Percentiles rank a stretch among this genome's conserved stretches.
phyloP scores from a whole-genome alignment of 2,113 vertebrate species.

The Elaphurus davidianus region DNA sequence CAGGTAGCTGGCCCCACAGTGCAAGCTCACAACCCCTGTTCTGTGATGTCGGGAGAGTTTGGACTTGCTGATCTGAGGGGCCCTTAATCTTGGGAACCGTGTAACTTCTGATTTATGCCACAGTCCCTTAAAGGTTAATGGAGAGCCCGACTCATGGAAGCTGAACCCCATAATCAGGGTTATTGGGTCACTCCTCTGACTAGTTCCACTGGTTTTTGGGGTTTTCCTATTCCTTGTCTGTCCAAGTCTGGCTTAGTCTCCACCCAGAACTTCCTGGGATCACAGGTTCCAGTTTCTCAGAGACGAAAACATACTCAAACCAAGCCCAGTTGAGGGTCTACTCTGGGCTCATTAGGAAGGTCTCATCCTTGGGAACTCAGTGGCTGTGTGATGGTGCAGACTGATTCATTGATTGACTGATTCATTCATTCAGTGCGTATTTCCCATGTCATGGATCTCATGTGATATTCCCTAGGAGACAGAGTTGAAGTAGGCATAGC shows the following conservation, averaged over 20 bases:
- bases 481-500: neutral
- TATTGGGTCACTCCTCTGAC: neutral
- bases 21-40: neutral
- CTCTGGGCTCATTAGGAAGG: neutral
- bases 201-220: neutral
- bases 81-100: neutral
- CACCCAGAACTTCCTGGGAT: neutral
- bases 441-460: neutral
- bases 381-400: neutral
- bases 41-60: neutral
- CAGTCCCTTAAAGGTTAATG: conserved; percentile 1
- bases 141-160: neutral
- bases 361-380: neutral
- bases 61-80: neutral
- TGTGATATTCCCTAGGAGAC: neutral
- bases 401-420: neutral
- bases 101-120: neutral
- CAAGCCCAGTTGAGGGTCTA: neutral
- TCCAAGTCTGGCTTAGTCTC: neutral
- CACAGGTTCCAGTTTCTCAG: neutral
- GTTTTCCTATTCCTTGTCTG: neutral
- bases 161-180: neutral
- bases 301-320: neutral
- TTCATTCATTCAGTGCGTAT: neutral
- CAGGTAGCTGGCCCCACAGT: neutral